Evolutionary conservation across 2,797 vertebrate species (phyloP).

Genomic region (Potorous gilbertii): DNA sequence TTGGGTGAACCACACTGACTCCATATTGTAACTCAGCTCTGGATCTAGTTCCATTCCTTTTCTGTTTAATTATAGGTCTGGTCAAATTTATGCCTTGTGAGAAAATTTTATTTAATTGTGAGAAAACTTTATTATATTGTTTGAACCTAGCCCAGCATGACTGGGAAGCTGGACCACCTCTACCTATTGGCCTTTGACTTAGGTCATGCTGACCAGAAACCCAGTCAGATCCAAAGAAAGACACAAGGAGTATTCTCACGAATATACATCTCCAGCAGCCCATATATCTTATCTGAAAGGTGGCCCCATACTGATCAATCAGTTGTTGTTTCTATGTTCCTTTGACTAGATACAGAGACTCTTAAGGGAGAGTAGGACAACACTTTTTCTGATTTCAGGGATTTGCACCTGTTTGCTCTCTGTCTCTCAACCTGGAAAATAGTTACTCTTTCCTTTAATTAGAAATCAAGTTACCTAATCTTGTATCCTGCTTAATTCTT

Average conservation of each 20-base stretch:
- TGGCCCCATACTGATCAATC: not conserved
- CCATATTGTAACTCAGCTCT: too few relatives aligned
- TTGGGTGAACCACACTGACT: not conserved
- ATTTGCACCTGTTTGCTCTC: not conserved
- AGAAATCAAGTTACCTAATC: not conserved
- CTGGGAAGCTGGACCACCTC: not conserved
- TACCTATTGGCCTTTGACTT: not conserved
- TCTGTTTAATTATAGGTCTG: not conserved
- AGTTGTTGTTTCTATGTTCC: not conserved
- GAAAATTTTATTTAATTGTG: not conserved
- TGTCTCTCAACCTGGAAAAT: not conserved
- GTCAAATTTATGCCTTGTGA: not conserved
- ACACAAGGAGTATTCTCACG: not conserved
- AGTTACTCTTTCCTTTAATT: not conserved
- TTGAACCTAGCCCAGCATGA: not conserved
- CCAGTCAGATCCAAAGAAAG: not conserved
- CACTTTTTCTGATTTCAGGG: not conserved
- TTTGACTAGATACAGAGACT: not conserved
- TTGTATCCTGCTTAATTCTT: not conserved
- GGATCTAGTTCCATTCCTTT: not conserved
- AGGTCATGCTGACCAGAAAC: not conserved
- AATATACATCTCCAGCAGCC: not conserved
- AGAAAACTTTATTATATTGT: not conserved
- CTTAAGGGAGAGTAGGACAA: not conserved
- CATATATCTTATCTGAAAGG: not conserved